Evolutionary conservation across 2,797 vertebrate species (phyloP), one percentile per base, ranked within the genome.

Genomic region (Paguma larvata): DNA sequence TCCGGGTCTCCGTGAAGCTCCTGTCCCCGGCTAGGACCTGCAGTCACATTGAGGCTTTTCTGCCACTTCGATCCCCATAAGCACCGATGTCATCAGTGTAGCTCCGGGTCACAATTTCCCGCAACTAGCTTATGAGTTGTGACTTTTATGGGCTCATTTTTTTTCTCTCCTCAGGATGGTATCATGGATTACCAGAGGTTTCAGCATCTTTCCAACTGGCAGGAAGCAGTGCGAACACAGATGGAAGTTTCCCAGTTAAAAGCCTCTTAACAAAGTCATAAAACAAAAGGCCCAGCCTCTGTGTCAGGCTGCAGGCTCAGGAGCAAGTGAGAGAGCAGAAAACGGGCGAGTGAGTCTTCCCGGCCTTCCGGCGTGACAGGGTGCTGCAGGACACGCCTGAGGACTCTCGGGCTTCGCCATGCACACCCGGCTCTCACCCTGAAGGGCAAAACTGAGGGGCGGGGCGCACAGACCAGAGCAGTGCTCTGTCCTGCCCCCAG

Each of bases 201-300:
- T 95, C 83, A 91, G 63, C 84, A 38, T 84, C 92, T 85, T 83
- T 97, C 91, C 89, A 97, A 85, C 51, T 85, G 94, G 91, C 95
- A 95, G 83, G 85, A 41, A 97, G 77, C 67, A 44, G 38, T 73
- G 59, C 51, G 62, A 48, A 94, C 46, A 82, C 89, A 92, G 68
- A 2, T 62, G 83, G 84, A 23, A 41, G n/a, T 53, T 94, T 97
- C 84, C 94, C 85, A 85, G 94, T 67, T 94, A 90, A 96, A 96
- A 95, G 38, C 25, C 73, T 27, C 63, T 85, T 77, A 97, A 53
- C 59, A 80, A 62, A 96, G 51, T 70, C 93, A 89, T 95, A 93
- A 96, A 96, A 72, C 84, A 98, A 67, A 92, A 38, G 5, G n/a
- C 32, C 53, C 83, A 46, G 84, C 44, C 41, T 65, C 34, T 32